A percentile compares a stretch with the other conserved stretches of the same genome.
These are phyloP conservation scores for Stylophora pistillata DNA, from an alignment of 64 coral and sea anemone species.

Conservation along the genomic window DNA sequence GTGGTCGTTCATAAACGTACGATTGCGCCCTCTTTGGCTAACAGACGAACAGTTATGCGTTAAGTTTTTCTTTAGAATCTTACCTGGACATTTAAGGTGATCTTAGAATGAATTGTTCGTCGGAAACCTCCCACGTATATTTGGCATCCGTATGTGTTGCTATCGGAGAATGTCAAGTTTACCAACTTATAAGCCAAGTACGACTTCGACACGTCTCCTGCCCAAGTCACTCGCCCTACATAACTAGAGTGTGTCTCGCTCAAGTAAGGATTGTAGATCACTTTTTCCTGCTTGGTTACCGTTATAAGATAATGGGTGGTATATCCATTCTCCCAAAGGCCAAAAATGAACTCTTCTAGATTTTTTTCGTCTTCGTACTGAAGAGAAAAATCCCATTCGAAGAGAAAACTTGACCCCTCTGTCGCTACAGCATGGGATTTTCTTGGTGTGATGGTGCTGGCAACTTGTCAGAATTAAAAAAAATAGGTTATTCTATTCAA, in stretches of 20 bases:
- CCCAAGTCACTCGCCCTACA: background rate
- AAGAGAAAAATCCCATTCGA: constrained; percentile 24
- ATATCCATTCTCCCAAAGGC: constrained; percentile 18
- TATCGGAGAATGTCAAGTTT: background rate
- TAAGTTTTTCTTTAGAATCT: too few relatives aligned
- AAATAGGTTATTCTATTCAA: too few relatives aligned
- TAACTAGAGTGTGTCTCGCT: background rate
- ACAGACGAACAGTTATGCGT: too few relatives aligned
- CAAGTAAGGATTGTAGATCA: background rate
- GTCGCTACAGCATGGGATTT: background rate
- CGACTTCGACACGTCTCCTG: background rate
- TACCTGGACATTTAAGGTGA: background rate
- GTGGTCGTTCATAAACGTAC: too few relatives aligned
- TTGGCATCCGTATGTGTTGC: constrained; percentile 13
- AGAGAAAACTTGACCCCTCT: background rate
- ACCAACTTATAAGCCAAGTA: background rate
- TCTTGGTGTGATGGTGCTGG: background rate
- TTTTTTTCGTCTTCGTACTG: background rate
- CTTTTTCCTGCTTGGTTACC: background rate
- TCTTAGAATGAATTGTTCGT: constrained; percentile 18
- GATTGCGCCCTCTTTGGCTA: too few relatives aligned
- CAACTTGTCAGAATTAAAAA: too few relatives aligned
- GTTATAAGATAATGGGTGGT: constrained; percentile 3
- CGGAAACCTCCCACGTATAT: constrained; percentile 4
- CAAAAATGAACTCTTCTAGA: constrained; percentile 1